Percentiles rank a stretch among this genome's conserved stretches.
These are phyloP conservation scores for Tachina fera DNA, from an alignment of 2,888 invertebrate genomes.

Conservation along the genomic window DNA sequence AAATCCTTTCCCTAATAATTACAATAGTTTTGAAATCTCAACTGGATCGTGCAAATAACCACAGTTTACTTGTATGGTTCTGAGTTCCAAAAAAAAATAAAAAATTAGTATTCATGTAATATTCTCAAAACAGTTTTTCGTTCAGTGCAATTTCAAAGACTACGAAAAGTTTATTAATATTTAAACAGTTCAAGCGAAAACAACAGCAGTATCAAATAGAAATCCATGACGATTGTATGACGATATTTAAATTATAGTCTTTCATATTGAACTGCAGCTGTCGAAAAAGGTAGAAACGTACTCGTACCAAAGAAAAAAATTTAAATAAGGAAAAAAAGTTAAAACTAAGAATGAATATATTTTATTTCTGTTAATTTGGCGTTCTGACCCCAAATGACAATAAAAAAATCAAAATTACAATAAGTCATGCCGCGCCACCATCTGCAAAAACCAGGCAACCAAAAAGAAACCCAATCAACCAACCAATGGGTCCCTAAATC, in stretches of 20 bases:
- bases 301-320: slow-evolving; percentile 10
- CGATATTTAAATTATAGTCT: slow-evolving; percentile 70
- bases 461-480: slow-evolving; percentile 46
- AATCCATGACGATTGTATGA: slow-evolving; percentile 67
- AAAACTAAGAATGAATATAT: slow-evolving; percentile 53
- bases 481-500: slow-evolving; percentile 63
- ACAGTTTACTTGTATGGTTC: no score
- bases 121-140: slow-evolving; percentile 13
- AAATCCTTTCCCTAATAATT: no score
- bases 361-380: slow-evolving; percentile 65
- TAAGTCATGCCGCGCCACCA: slow-evolving; percentile 68
- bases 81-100: no score
- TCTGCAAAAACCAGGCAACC: slow-evolving; percentile 58
- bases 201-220: slow-evolving; percentile 51
- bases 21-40: no score
- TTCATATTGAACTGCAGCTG: slow-evolving; percentile 68
- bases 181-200: slow-evolving; percentile 61
- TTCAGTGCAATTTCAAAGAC: slow-evolving; percentile 34
- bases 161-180: slow-evolving; percentile 54
- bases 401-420: slow-evolving; percentile 61
- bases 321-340: slow-evolving; percentile 14
- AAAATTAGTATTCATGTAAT: no score
- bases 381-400: slow-evolving; percentile 69
- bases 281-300: slow-evolving; percentile 51
- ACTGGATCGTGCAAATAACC: no score